Evolutionary conservation across 2,113 vertebrate genomes (phyloP).

Genomic region (Lates calcarifer): DNA sequence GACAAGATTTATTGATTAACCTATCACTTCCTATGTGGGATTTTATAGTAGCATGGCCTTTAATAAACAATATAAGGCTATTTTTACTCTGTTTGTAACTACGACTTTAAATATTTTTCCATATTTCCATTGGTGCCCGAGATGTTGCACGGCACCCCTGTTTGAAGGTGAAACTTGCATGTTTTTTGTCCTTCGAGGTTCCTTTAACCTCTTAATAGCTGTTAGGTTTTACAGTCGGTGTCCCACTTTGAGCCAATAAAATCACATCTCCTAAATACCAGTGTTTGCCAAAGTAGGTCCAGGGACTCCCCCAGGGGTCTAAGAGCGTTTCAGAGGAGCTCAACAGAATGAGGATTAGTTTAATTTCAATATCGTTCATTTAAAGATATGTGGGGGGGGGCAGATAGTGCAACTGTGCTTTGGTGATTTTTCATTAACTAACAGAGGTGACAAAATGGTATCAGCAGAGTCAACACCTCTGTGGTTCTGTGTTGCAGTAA

Average conservation of each 20-base stretch:
- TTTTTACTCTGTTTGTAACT: background rate
- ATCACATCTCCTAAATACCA: constrained; percentile 62
- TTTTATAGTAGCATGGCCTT: background rate
- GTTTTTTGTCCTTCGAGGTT: constrained; percentile 49
- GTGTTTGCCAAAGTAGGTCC: constrained; percentile 66
- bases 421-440: constrained; percentile 13
- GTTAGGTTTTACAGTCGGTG: constrained; percentile 44
- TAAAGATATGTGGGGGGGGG: constrained; percentile 30
- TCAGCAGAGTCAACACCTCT: background rate
- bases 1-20: constrained; percentile 61
- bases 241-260: constrained; percentile 71
- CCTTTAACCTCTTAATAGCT: constrained; percentile 48
- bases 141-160: background rate
- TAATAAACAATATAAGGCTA: background rate
- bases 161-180: constrained; percentile 54
- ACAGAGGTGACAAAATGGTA: background rate
- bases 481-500: background rate
- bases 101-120: background rate
- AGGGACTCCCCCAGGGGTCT: constrained; percentile 53
- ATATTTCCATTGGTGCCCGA: background rate
- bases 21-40: constrained; percentile 1
- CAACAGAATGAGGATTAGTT: constrained; percentile 61
- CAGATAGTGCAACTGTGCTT: background rate
- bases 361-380: constrained; percentile 48
- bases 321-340: constrained; percentile 44